Base-by-base conservation (phyloP, 2,888 invertebrate species). In the Xanthorhoe designata region DNA sequence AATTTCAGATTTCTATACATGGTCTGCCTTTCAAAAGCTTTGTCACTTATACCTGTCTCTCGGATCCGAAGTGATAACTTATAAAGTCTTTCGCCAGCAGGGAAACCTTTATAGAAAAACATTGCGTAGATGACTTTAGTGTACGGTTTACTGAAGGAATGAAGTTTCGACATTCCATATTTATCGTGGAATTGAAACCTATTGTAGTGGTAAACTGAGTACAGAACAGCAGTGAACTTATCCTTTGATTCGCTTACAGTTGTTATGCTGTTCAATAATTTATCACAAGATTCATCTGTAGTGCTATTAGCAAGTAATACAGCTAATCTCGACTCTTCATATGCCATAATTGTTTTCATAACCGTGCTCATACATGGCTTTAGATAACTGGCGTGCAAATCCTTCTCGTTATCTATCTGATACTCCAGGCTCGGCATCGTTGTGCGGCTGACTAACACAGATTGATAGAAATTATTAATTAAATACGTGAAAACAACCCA, bases 21-120 rank as follows among this genome's bases (percentile, higher is more conserved):
- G 49, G 66, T 65, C 53, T 81, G 67, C 38, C 81, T 73, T 7
- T 64, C 15, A 15, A 77, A 10, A 2, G 61, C 64, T 51, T 78
- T 79, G 0, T 76, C 70, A 0, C 83, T 74, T 5, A 88, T 62
- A 6, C 90, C 90, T 17, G 74, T 80, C 60, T 89, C 88, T 51
- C 81, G 74, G 8, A 90, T 55, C 1, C 76, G 70, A 0, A 89
- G 66, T 1, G 80, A 69, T 2, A 75, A 68, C 1, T 42, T 7
- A 17, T 82, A 72, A 6, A 89, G 58, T 8, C 69, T 73, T 0
- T 79, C 63, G 0, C 66, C 8, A 38, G 83, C 64, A 1, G 89
- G 89, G 63, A 90, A 90, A 0, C 89, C 90, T 71, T 89, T 89
- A 56, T 85, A 82, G 5, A 86, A 71, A 47, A 81, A 90, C 17